Evolutionary conservation across 2,797 vertebrate genomes (phyloP), one percentile per base, ranked within the genome.

Genomic region (Dipus sagitta): DNA sequence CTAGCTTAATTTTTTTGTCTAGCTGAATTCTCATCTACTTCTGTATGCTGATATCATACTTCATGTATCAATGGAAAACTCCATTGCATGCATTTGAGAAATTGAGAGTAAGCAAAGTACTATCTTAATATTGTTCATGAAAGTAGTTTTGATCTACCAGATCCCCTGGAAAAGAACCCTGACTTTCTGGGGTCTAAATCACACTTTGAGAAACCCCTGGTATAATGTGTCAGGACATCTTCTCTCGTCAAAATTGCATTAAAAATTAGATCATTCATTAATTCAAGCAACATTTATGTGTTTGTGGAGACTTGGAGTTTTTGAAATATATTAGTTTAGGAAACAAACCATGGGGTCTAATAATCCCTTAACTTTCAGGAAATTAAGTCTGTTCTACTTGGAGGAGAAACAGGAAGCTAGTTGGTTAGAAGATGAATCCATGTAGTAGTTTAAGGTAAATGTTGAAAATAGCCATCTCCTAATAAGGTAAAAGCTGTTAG

Each of bases 391-490:
- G 91, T 72, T 87, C 70, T 94, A 65, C 52, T 75, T 95, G 84
- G 62, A 58, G 60, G 80, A 83, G 70, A 87, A 62, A 91, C 87
- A 95, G 91, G 92, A 96, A 94, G 74, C 80, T 91, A 90, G 90
- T 58, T 70, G 68, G 64, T 91, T 82, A 95, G 94, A 93, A 92
- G 88, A 88, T 81, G 95, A 96, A 92, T 97, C 76, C 67, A 81
- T 94, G 42, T 94, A 93, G 82, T 92, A 80, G 93, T 83, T 96
- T 94, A 94, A 95, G 93, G 93, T 96, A 95, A 96, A 88, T 95
- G 95, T 95, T 96, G 96, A 96, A 96, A 96, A 96, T 96, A 93
- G 88, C 83, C 42, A 86, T 90, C 26, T 95, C 90, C 92, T 96
- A 94, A 92, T 95, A 95, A 97, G 77, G 82, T 95, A 95, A 96